Evolutionary conservation across 2,888 invertebrate genomes (phyloP), one percentile per base, ranked within the genome.

Genomic region (Ochropleura leucogaster): DNA sequence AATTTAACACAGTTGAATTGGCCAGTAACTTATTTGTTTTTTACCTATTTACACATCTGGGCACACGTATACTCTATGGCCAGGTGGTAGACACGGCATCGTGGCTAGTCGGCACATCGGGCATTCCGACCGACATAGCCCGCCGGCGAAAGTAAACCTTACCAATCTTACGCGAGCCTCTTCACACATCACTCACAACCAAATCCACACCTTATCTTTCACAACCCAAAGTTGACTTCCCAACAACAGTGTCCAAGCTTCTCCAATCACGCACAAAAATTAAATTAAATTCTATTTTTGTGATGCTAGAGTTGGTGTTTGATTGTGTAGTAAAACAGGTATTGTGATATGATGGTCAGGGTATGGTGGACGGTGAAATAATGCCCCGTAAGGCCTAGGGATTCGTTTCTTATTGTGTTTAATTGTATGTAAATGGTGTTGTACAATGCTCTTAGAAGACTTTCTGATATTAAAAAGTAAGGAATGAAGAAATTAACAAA

Each of bases 71-170:
- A 86, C 0, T 93, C 92, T 93, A 78, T 93, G 94, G 53, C 68
- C 72, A 83, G 77, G 80, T 87, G 88, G 90, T 89, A 92, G 93
- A 93, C 93, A 92, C 90, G 90, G 92, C 92, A 90, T 89, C 89
- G 90, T 90, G 92, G 92, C 92, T 92, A 92, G 93, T 93, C 94
- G 92, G 92, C 92, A 91, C 93, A 90, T 93, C 94, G 90, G 92
- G 92, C 94, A 95, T 95, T 95, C 95, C 94, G 92, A 90, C 91
- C 94, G 89, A 93, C 93, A 93, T 93, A 91, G 90, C 92, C 93
- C 91, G 90, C 90, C 83, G 92, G 96, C 95, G 96, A 96, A 96
- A 96, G 96, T 96, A 95, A 94, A 94, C 93, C 90, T 89, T 92
- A 92, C 87, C 90, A 86, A 87, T 87, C 85, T 88, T 87, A 87